Conservation (phyloP, 1,140 invertebrate genomes). For the Diabrotica virgifera region DNA sequence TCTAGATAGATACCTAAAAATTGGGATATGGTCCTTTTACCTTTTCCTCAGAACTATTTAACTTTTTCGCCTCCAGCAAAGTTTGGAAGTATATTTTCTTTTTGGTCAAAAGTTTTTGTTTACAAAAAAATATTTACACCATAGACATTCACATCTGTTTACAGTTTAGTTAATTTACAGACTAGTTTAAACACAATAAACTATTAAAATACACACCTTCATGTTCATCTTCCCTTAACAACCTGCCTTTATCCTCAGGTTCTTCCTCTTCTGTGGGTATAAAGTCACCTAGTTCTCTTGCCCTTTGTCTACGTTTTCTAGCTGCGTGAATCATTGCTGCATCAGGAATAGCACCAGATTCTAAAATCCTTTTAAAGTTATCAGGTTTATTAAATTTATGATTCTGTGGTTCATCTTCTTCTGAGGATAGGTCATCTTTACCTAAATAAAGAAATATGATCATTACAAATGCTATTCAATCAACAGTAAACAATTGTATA, state of each 20-base stretch:
- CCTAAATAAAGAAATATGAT: constrained; percentile 27
- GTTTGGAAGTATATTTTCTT: too few species aligned
- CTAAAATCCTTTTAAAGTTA: constrained; percentile 66
- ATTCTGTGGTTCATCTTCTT: constrained; percentile 55
- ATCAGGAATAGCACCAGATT: constrained; percentile 91
- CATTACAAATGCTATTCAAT: background rate
- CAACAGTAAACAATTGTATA: background rate
- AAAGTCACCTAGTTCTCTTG: constrained; percentile 75
- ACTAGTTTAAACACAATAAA: too few species aligned
- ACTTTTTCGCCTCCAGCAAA: too few species aligned
- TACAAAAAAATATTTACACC: too few species aligned
- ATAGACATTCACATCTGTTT: too few species aligned
- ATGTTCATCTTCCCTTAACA: constrained; percentile 85
- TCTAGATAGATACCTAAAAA: too few species aligned
- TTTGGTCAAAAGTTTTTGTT: too few species aligned
- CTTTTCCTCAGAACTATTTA: background rate
- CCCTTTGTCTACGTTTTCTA: constrained; percentile 87
- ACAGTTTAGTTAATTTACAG: too few species aligned
- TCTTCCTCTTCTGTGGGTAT: constrained; percentile 73
- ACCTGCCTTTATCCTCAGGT: constrained; percentile 53
- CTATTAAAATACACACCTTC: constrained; percentile 52
- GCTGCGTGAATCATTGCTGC: constrained; percentile 94
- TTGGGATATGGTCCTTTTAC: background rate
- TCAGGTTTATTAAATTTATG: constrained; percentile 66
- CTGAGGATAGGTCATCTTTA: constrained; percentile 69